Conservation (phyloP, 2,888 invertebrate species). For the Caenorhabditis sp. region DNA sequence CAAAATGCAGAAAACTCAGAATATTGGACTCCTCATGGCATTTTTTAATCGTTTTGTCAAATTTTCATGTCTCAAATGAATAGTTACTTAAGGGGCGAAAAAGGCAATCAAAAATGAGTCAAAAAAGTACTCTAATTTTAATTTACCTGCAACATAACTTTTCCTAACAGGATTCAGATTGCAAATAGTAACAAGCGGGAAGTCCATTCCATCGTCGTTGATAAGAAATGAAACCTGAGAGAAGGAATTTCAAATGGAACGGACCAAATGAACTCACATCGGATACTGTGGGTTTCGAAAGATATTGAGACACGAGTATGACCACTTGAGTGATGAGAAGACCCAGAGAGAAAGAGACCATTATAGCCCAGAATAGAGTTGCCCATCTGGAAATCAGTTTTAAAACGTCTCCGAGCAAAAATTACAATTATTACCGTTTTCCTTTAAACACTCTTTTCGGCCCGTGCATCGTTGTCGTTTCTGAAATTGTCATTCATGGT, state of each 20-base stretch:
- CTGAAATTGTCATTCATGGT: no score
- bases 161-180: constrained; percentile 70
- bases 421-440: no score
- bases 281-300: constrained; percentile 55
- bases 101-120: no score
- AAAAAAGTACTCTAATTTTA: no score
- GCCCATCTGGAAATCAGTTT: no score
- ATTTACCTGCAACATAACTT: constrained; percentile 63
- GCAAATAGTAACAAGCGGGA: constrained; percentile 74
- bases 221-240: constrained; percentile 71
- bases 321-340: constrained; percentile 49
- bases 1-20: no score
- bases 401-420: no score
- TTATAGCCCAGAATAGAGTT: constrained; percentile 55
- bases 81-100: no score
- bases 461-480: constrained; percentile 77
- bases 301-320: constrained; percentile 38
- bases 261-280: constrained; percentile 35
- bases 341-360: constrained; percentile 51
- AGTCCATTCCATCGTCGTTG: constrained; percentile 70
- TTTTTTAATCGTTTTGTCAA: no score
- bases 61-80: no score
- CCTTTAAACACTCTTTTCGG: constrained; percentile 69
- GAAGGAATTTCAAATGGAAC: neutral
- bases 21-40: no score